Evolutionary conservation across 2,113 vertebrate genomes (phyloP), one percentile per base, ranked within the genome.

Genomic region (Spermophilus dauricus): DNA sequence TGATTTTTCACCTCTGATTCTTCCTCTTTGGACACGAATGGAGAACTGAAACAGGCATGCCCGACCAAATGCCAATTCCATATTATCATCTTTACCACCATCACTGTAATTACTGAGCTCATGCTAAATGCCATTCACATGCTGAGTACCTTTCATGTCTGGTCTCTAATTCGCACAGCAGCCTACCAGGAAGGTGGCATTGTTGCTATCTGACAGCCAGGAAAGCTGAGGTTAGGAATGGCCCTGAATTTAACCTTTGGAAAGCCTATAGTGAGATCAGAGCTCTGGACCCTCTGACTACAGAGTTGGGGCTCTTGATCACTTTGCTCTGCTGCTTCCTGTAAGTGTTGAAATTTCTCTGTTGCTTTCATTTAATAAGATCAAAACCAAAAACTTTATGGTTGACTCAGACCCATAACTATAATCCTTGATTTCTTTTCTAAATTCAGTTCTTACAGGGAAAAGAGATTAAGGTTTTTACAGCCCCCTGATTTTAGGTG

Each of bases 371-470:
- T 87, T 75, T 94, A 69, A 34, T 45, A 48, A 34, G 22, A 53
- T 48, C 58, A 42, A 95, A 93, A 61, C 8, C 34, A 84, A 80
- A 95, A 86, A 5, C 16, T 9, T 51, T 34, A 48, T 8, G 2
- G 14, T 51, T 45, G 56, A 89, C 77, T 93, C 88, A 92, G 82
- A 51, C 28, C 26, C 30, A 63, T 84, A 45, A 78, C 30, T 90
- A 77, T 56, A 78, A 9, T 51, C 37, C 37, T 48, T 65, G n/a
- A 42, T 84, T 48, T 85, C 51, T 72, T 81, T 7, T 9, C 53
- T 48, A 94, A 89, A 53, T 87, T 86, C 69, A 92, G 18, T 80
- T 94, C 22, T 95, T 58, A 5, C 81, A 88, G 24, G 6, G 8
- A 37, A 86, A 51, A 76, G 42, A 81, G 17, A 53, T 76, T n/a